Evolutionary conservation across 2,797 vertebrate species (phyloP), one percentile per base, ranked within the genome.

Genomic region (Euthynnus affinis): DNA sequence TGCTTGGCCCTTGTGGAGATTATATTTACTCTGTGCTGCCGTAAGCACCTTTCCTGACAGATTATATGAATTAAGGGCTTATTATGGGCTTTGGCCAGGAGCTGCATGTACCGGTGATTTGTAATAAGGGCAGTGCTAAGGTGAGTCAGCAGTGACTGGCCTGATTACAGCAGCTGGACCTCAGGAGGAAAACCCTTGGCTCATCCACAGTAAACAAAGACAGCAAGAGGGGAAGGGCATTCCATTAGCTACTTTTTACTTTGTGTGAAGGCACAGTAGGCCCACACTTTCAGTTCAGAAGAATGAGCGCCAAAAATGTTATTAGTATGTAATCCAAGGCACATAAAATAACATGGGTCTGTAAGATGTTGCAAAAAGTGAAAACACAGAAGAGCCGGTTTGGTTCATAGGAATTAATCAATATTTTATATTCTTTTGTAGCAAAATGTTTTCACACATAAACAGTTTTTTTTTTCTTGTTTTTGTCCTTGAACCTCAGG

Each of bases 381-480:
- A 87, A 92, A 87, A 85, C 89, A 89, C 91, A 87, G 32, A 82
- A 64, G 74, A 92, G 78, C 63, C 81, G 64, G 61, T 90, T 92
- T 89, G 87, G 84, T 92, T 93, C 89, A 88, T 91, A 92, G 79
- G 91, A 95, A 95, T 94, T 88, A 29, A 87, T 93, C 88, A 88
- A 83, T 89, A 88, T 93, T 95, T 93, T 95, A 94, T 95, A 91
- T 92, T 87, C 82, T 92, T 94, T 95, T 94, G 93, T 96, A 95
- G 89, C 91, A 95, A 97, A 96, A 95, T 92, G 90, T 94, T 95
- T 94, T 95, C 87, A 95, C 95, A 97, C 95, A 96, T 89, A 94
- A 93, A 95, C 93, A 88, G 80, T 27, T 88, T 81, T 85, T 81
- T 70, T 71, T 59, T 71, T 53, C 55, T 77, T 82, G 69, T 78